phyloP scores from a whole-genome alignment of 2,113 vertebrate species.

The Notechis scutatus region DNA sequence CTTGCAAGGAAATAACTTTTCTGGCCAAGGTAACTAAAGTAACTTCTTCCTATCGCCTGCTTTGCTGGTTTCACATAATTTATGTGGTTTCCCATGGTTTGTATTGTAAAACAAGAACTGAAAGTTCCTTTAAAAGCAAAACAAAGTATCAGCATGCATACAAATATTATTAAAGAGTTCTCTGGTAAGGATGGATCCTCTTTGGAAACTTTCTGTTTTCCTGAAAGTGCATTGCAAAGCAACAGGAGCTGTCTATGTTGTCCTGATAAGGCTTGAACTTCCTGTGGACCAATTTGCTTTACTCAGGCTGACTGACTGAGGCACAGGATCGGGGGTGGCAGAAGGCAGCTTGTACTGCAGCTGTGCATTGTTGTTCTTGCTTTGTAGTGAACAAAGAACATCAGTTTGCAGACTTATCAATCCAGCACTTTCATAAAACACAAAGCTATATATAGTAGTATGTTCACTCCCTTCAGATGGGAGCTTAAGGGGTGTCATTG shows the following conservation, averaged over 20 bases:
- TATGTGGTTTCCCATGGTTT: not conserved
- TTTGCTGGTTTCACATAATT: not conserved
- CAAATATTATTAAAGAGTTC: not conserved
- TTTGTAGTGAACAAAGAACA: not conserved
- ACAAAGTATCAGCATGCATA: not conserved
- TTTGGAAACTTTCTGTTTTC: not conserved
- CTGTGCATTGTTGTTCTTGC: not conserved
- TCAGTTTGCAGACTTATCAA: slow-evolving; percentile 2
- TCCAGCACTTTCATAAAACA: slow-evolving; percentile 4
- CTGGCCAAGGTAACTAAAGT: not conserved
- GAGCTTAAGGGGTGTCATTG: not conserved
- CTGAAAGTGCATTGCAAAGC: not conserved
- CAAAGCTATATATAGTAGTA: slow-evolving; percentile 16
- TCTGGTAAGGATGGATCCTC: not conserved
- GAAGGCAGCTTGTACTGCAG: not conserved
- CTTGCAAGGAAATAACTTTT: not conserved
- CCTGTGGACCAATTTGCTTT: slow-evolving; percentile 7
- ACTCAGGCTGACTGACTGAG: not conserved
- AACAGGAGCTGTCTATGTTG: not conserved
- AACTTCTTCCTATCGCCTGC: not conserved
- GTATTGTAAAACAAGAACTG: not conserved
- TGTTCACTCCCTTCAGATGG: slow-evolving; percentile 5
- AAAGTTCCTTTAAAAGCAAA: not conserved
- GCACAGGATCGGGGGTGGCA: not conserved
- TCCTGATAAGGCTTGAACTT: not conserved